Percentiles rank a stretch among this genome's conserved stretches.
These are phyloP conservation scores for Drosophila ezoana DNA, from an alignment of 2,888 invertebrate species.

Conservation along the genomic window DNA sequence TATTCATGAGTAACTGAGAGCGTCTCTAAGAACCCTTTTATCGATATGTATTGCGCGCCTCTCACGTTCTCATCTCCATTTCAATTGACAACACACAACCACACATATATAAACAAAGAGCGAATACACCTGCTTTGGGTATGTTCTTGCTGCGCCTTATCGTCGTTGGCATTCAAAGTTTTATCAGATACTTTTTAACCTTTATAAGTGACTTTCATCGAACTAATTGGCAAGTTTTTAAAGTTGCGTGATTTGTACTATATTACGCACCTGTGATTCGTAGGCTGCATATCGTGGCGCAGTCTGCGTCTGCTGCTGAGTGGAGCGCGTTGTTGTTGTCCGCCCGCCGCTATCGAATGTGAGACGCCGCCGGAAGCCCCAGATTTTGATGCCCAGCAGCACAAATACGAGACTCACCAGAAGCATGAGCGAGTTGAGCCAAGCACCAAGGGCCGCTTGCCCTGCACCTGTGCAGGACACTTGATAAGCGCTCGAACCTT, in stretches of 20 bases:
- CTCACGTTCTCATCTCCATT: conserved; percentile 23
- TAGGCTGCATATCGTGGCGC: conserved; percentile 71
- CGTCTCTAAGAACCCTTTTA: background rate
- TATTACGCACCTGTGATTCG: conserved; percentile 65
- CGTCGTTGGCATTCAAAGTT: conserved; percentile 16
- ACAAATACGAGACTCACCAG: conserved; percentile 77
- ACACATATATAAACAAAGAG: conserved; percentile 1
- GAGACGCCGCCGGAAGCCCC: conserved; percentile 86
- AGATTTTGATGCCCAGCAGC: conserved; percentile 85
- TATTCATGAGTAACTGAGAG: too few species aligned
- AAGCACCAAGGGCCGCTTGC: conserved; percentile 40
- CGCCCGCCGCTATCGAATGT: conserved; percentile 65
- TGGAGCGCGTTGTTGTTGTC: conserved; percentile 25
- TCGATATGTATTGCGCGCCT: conserved; percentile 17
- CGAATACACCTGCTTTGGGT: conserved; percentile 20
- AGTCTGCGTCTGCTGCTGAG: conserved; percentile 29
- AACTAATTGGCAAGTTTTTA: conserved; percentile 19
- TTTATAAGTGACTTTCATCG: conserved; percentile 59
- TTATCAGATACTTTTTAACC: conserved; percentile 60
- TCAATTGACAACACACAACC: conserved; percentile 18
- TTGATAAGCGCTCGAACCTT: background rate
- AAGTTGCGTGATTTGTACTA: conserved; percentile 27
- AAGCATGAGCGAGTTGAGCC: conserved; percentile 52
- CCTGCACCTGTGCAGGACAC: conserved; percentile 36
- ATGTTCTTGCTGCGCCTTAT: conserved; percentile 51